Conservation (phyloP, 1,140 invertebrate species). For the Saccostrea echinata region DNA sequence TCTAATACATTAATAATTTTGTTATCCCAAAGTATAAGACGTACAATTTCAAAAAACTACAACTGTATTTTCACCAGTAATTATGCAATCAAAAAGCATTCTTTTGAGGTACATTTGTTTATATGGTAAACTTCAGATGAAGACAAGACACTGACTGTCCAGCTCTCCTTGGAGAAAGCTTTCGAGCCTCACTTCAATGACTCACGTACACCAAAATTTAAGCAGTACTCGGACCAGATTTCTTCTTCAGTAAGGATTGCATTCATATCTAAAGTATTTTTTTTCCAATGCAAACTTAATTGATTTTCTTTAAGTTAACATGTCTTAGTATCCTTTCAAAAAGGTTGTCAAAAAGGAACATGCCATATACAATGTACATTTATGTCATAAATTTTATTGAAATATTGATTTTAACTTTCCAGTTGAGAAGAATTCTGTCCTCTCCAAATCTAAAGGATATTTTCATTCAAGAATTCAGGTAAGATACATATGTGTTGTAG, state of each 20-base stretch:
- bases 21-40: too few relatives aligned
- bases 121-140: neutral
- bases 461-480: neutral
- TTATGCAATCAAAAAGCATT: too few relatives aligned
- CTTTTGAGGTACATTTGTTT: too few relatives aligned
- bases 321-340: neutral
- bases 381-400: neutral
- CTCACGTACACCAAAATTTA: neutral
- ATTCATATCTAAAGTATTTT: neutral
- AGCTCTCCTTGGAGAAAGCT: neutral
- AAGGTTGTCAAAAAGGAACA: too few relatives aligned
- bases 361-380: too few relatives aligned
- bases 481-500: neutral
- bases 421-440: neutral
- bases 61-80: too few relatives aligned
- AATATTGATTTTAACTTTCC: neutral
- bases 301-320: neutral
- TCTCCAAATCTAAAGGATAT: neutral
- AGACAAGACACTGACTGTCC: neutral
- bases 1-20: too few relatives aligned
- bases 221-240: slow-evolving; percentile 4
- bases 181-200: neutral
- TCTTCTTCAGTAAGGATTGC: neutral
- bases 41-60: too few relatives aligned
- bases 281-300: neutral